A percentile compares a stretch with the other conserved stretches of the same genome.
phyloP scores from a whole-genome alignment of 2,888 invertebrate species.

The Lymantria dispar region DNA sequence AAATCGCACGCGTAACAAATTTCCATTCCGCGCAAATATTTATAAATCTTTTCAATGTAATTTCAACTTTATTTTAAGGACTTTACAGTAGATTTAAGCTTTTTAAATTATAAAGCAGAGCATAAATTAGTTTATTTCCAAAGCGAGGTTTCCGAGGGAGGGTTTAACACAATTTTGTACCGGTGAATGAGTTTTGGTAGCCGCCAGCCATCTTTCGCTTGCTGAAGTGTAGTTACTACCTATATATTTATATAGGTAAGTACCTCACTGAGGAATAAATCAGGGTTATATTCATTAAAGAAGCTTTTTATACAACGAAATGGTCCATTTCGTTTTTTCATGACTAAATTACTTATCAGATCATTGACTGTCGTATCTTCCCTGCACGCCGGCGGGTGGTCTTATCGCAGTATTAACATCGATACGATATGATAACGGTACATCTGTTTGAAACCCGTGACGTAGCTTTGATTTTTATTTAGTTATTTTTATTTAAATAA shows the following conservation, averaged over 20 bases:
- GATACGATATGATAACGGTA: conserved; percentile 34
- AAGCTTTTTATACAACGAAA: no score
- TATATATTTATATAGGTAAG: not conserved
- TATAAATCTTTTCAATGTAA: conserved; percentile 2
- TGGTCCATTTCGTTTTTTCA: no score
- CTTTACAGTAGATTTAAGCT: not conserved
- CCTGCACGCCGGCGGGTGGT: conserved; percentile 24
- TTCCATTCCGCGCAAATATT: conserved; percentile 8
- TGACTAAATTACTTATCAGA: not conserved
- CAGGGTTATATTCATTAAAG: no score
- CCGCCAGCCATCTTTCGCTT: conserved; percentile 69
- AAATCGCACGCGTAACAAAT: conserved; percentile 13
- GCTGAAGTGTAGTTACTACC: conserved; percentile 8
- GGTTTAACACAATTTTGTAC: conserved; percentile 73
- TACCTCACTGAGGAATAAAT: conserved; percentile 7
- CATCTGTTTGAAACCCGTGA: conserved; percentile 36
- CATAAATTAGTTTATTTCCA: conserved; percentile 63
- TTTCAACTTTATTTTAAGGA: not conserved
- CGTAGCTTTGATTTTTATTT: conserved; percentile 10
- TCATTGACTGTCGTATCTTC: conserved; percentile 11
- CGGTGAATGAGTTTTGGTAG: conserved; percentile 82
- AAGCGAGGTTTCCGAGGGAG: conserved; percentile 61
- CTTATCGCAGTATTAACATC: conserved; percentile 15
- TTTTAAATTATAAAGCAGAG: not conserved
- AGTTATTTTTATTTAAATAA: not conserved